Evolutionary conservation across 2,888 invertebrate genomes (phyloP).

Genomic region (Furcula furcula): DNA sequence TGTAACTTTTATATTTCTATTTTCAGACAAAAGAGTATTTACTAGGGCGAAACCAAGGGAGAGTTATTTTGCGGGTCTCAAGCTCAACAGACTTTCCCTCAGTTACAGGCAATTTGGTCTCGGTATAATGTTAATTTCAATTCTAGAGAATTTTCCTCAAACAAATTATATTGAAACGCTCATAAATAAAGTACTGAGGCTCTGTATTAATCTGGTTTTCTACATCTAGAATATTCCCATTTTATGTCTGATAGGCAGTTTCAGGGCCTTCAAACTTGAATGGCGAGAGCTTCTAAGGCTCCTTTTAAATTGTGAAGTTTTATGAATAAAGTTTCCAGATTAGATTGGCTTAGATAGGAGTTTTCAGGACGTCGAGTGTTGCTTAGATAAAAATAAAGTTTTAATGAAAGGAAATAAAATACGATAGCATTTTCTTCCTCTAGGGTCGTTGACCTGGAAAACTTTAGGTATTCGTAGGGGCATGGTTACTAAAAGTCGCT

Average conservation of each 20-base stretch:
- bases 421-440: neutral
- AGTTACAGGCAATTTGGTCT: no score
- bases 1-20: no score
- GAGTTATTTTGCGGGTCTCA: no score
- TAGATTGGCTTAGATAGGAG: slow-evolving; percentile 19
- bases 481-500: no score
- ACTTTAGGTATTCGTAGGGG: no score
- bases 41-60: no score
- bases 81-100: no score
- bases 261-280: slow-evolving; percentile 11
- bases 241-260: neutral
- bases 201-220: neutral
- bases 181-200: neutral
- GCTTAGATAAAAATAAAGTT: slow-evolving; percentile 4
- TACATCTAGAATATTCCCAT: neutral
- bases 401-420: neutral
- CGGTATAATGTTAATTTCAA: no score
- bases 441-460: neutral
- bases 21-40: no score
- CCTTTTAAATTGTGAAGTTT: slow-evolving; percentile 17
- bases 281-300: slow-evolving; percentile 13
- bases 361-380: slow-evolving; percentile 9
- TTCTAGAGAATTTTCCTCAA: neutral
- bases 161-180: neutral
- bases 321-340: slow-evolving; percentile 21